These are phyloP conservation scores for Discoglossus pictus DNA, from an alignment of 2,797 vertebrate genomes.

Conservation along the genomic window DNA sequence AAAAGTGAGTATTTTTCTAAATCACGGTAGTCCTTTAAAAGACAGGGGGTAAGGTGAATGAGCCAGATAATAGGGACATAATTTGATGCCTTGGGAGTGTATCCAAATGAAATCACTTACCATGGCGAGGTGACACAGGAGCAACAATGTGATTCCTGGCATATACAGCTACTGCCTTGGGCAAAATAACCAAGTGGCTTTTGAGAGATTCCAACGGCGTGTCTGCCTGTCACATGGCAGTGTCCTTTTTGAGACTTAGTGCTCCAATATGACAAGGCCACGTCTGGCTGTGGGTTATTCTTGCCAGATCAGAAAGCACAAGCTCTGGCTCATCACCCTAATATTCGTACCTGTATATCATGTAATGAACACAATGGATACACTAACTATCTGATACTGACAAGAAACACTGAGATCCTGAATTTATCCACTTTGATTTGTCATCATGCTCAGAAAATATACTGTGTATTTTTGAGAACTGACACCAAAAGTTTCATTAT, in stretches of 20 bases:
- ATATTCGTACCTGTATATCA: no score
- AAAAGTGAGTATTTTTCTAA: no score
- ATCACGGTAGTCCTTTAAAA: no score
- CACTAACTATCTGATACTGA: no score
- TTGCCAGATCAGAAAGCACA: background rate
- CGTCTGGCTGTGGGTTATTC: background rate
- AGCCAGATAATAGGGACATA: background rate
- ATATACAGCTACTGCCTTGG: slow-evolving; percentile 19
- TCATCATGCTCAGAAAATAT: no score
- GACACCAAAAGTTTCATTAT: no score
- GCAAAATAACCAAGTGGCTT: slow-evolving; percentile 37
- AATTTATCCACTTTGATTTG: no score
- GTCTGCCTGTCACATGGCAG: background rate
- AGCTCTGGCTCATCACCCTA: no score
- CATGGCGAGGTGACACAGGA: slow-evolving; percentile 15
- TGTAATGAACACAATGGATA: no score
- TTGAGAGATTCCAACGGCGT: slow-evolving; percentile 3
- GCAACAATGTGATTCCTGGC: slow-evolving; percentile 18
- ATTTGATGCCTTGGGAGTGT: background rate
- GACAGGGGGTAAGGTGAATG: no score
- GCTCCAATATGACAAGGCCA: slow-evolving; percentile 2
- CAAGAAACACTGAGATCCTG: no score
- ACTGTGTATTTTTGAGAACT: no score
- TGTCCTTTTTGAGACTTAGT: background rate
- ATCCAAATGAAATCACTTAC: slow-evolving; percentile 29